Percentiles rank a stretch among this genome's conserved stretches.
These are phyloP conservation scores for Threskiornis aethiopicus DNA, from an alignment of 2,797 vertebrate genomes.

Conservation along the genomic window DNA sequence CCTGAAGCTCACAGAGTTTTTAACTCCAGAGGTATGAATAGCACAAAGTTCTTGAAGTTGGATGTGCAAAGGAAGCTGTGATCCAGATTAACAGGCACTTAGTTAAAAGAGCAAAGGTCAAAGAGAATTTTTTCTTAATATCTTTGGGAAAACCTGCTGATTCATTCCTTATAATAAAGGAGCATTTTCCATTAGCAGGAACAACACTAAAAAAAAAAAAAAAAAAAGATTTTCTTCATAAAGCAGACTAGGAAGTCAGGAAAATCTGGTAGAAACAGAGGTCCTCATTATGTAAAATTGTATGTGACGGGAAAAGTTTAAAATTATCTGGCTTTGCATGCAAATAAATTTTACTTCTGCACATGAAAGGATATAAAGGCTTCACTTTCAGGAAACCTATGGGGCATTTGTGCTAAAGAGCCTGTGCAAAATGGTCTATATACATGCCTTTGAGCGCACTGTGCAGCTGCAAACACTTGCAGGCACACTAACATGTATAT, in stretches of 20 bases:
- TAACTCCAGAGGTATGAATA: not conserved
- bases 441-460: not conserved
- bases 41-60: not conserved
- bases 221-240: not conserved
- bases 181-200: not conserved
- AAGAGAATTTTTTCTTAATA: not conserved
- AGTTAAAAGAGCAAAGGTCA: not conserved
- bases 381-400: not conserved
- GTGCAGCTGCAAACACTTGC: not conserved
- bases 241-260: not conserved
- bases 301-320: not conserved
- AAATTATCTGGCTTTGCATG: not conserved
- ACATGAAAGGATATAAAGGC: not conserved
- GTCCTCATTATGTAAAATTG: not conserved
- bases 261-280: not conserved
- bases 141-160: not conserved
- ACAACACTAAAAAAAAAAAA: not conserved
- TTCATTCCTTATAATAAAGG: not conserved
- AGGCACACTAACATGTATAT: not conserved
- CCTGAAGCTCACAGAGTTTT: not conserved
- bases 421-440: not conserved
- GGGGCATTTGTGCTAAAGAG: not conserved
- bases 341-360: not conserved
- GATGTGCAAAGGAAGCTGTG: not conserved
- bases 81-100: not conserved